Evolutionary conservation across 2,797 vertebrate genomes (phyloP).

Genomic region (Myotis findleyi): DNA sequence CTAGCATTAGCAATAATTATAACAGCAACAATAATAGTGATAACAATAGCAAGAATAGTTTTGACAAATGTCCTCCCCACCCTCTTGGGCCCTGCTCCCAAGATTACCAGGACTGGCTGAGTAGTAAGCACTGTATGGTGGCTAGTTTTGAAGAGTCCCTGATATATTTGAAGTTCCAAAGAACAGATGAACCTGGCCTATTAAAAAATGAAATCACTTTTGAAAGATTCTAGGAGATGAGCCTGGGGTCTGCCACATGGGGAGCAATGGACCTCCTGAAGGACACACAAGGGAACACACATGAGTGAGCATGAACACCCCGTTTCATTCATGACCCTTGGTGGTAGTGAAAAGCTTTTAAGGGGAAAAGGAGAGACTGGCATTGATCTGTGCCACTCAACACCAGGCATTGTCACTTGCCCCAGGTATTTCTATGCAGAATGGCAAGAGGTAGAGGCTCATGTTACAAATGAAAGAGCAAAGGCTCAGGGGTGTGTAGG

Average conservation of each 20-base stretch:
- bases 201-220: neutral
- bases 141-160: neutral
- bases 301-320: neutral
- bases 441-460: neutral
- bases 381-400: too few relatives aligned
- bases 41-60: neutral
- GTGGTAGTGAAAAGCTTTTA: neutral
- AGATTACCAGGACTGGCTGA: neutral
- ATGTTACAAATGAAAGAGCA: neutral
- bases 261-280: neutral
- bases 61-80: neutral
- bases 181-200: neutral
- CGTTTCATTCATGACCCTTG: neutral
- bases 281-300: neutral
- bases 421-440: neutral
- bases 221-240: neutral
- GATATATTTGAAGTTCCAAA: neutral
- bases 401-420: neutral
- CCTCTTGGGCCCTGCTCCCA: neutral
- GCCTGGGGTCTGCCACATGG: rapidly evolving
- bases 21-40: neutral
- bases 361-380: neutral
- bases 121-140: rapidly evolving
- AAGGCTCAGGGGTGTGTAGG: neutral
- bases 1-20: neutral